Evolutionary conservation across 1,140 invertebrate species (phyloP), one percentile per base, ranked within the genome.

Genomic region (Heliconius eleuchia): DNA sequence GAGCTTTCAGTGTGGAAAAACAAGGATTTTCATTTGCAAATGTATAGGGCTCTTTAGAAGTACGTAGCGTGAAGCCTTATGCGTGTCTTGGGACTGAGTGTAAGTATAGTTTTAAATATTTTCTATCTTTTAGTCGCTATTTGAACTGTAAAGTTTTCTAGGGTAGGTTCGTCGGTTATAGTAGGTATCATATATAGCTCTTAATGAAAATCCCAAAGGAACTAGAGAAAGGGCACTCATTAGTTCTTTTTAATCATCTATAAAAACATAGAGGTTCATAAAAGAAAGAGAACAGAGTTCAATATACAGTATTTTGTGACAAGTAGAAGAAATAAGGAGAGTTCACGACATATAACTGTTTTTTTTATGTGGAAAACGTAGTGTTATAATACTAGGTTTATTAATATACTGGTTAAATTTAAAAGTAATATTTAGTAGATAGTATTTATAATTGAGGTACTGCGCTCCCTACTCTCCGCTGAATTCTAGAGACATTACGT

Each of bases 21-120:
- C 60, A 78, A 57, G 60, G 71, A 78, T 78, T 78, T 73, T 78
- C 76, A 78, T 78, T 78, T 78, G 71, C 76, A 78, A 78, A 78
- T 78, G 76, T 73, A 78, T 60, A 78, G 60, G 27, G 50, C 37
- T 78, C 46, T 72, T 55, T 57, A 52, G 19, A 39, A 66, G 34
- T 76, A 71, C 50, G 30, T 7, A 16, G 50, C 16, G 46, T 27
- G 27, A 30, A 66, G 60, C 60, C 13, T 16, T 30, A 46, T 76
- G n/a, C 50, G 42, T 74, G 23, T 50, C 30, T 75, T 66, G 60
- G 60, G 27, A 66, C 30, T 66, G 16, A 66, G 60, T 30, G 3
- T 5, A 8, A 60, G 19, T 60, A 23, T 60, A 66, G 60, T 66
- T 66, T 16, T 66, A 19, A 60, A 60, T 60, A n/a, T 66, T 66